phyloP scores from a whole-genome alignment of 2,888 invertebrate genomes.

The Campoplex capitator region DNA sequence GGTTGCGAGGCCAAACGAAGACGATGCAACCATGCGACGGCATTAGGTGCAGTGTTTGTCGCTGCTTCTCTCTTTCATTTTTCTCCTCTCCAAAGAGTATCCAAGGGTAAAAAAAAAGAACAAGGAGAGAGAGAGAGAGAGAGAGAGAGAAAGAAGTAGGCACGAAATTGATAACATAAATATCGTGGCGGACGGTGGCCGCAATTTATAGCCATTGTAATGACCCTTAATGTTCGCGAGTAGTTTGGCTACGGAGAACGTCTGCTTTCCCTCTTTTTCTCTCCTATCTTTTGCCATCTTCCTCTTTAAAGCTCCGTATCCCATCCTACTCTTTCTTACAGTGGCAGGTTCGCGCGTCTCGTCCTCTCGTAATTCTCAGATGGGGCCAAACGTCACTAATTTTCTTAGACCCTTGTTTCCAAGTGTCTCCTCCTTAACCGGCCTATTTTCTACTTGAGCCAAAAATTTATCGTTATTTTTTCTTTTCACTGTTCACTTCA shows the following conservation, averaged over 20 bases:
- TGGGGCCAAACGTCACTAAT: slow-evolving; percentile 77
- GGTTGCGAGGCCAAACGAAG: slow-evolving; percentile 59
- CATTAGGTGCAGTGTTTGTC: slow-evolving; percentile 45
- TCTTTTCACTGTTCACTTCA: too few species aligned
- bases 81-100: slow-evolving; percentile 10
- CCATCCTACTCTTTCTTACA: slow-evolving; percentile 2
- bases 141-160: slow-evolving; percentile 53
- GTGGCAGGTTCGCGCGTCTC: slow-evolving; percentile 44
- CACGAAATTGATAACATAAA: slow-evolving; percentile 82
- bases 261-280: slow-evolving; percentile 21
- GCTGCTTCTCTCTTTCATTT: slow-evolving; percentile 38
- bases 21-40: slow-evolving; percentile 58
- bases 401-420: slow-evolving; percentile 71
- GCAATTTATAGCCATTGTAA: slow-evolving; percentile 83
- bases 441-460: slow-evolving; percentile 14
- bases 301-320: slow-evolving; percentile 28
- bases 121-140: slow-evolving; percentile 15
- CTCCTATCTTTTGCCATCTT: slow-evolving; percentile 16
- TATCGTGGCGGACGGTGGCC: slow-evolving; percentile 81
- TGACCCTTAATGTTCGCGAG: slow-evolving; percentile 84
- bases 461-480: neutral
- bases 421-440: slow-evolving; percentile 8
- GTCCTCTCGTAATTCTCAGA: slow-evolving; percentile 60
- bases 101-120: slow-evolving; percentile 4
- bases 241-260: slow-evolving; percentile 80